Conservation (phyloP, 2,797 vertebrate species). For the Sebastes matsubarae region DNA sequence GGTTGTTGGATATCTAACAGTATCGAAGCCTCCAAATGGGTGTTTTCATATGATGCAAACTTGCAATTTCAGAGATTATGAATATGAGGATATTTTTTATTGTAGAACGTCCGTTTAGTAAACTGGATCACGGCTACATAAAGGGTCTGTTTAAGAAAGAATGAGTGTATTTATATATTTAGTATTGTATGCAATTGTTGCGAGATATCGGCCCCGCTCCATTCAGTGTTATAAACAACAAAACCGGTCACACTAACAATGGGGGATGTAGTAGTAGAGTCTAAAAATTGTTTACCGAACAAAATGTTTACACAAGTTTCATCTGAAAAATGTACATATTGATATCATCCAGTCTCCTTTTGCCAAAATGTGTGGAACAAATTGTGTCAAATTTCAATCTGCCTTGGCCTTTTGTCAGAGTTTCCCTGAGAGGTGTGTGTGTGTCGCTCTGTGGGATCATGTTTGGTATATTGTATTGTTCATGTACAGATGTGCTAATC, state of each 20-base stretch:
- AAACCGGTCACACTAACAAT: conserved; percentile 7
- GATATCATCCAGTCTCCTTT: background rate
- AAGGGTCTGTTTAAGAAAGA: conserved; percentile 18
- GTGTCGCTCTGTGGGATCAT: conserved; percentile 57
- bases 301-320: conserved; percentile 52
- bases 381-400: conserved; percentile 2
- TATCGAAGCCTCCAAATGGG: conserved; percentile 12
- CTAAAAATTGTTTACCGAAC: conserved; percentile 28
- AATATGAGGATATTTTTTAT: conserved; percentile 38
- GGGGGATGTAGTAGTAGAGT: conserved; percentile 29
- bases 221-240: conserved; percentile 26
- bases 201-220: background rate
- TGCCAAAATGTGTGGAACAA: conserved; percentile 15
- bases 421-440: conserved; percentile 69
- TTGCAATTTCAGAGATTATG: conserved; percentile 24
- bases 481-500: conserved; percentile 65
- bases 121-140: background rate
- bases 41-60: conserved; percentile 23
- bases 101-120: background rate
- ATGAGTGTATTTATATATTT: conserved; percentile 27
- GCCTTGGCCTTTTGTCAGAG: conserved; percentile 74
- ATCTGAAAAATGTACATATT: conserved; percentile 25
- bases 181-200: conserved; percentile 25
- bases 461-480: conserved; percentile 65
- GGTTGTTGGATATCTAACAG: conserved; percentile 29